phyloP scores from a whole-genome alignment of 2,797 vertebrate species.

The Meriones psammophilus region DNA sequence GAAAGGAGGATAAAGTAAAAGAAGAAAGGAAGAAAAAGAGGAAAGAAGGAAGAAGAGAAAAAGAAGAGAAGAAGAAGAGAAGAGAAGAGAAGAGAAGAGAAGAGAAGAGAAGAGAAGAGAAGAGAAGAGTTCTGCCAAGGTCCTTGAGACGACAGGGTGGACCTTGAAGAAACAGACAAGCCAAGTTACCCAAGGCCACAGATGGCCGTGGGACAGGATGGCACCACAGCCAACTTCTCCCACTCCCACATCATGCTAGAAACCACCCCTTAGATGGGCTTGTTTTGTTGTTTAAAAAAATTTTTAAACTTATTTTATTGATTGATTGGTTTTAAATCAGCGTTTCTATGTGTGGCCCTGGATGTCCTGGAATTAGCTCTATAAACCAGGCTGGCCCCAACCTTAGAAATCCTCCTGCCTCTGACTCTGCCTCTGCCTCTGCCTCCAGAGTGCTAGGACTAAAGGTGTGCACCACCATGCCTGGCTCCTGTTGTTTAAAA shows the following conservation, averaged over 20 bases:
- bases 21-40: too few species aligned
- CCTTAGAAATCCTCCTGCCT: background rate
- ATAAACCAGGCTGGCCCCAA: background rate
- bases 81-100: too few species aligned
- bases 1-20: too few species aligned
- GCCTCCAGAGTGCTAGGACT: background rate
- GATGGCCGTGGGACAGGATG: background rate
- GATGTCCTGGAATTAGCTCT: background rate
- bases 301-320: background rate
- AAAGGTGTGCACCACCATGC: background rate
- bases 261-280: background rate
- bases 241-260: background rate
- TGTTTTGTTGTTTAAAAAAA: background rate
- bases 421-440: background rate
- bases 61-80: too few species aligned
- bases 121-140: background rate
- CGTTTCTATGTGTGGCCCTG: background rate
- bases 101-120: too few species aligned
- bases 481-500: background rate
- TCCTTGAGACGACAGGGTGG: background rate
- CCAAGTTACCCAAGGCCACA: background rate
- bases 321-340: background rate
- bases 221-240: background rate
- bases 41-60: fast-evolving
- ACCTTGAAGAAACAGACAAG: background rate